phyloP scores from a whole-genome alignment of 2,113 vertebrate genomes.

The Syrrhaptes paradoxus region DNA sequence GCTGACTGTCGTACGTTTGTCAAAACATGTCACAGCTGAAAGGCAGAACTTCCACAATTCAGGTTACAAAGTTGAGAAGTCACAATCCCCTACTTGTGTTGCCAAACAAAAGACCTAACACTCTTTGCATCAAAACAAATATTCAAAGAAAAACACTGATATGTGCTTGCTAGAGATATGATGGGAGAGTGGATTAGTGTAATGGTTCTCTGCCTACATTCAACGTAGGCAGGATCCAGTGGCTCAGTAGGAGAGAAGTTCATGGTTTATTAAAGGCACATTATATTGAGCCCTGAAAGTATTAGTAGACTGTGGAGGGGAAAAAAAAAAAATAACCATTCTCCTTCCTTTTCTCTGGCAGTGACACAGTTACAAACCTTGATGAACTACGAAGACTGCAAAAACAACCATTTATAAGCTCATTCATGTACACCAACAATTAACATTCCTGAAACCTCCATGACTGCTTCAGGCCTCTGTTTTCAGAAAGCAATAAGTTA shows the following conservation, averaged over 20 bases:
- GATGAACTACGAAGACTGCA: constrained; percentile 49
- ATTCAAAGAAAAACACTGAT: constrained; percentile 67
- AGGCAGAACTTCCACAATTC: constrained; percentile 46
- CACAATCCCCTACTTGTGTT: constrained; percentile 9
- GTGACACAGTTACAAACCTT: constrained; percentile 24
- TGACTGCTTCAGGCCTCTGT: constrained; percentile 27
- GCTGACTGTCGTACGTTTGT: neutral
- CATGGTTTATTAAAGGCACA: constrained; percentile 70
- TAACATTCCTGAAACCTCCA: constrained; percentile 47
- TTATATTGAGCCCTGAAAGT: constrained; percentile 60
- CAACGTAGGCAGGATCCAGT: constrained; percentile 56
- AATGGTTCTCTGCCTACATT: constrained; percentile 68
- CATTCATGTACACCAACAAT: constrained; percentile 52
- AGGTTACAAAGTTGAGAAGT: constrained; percentile 48
- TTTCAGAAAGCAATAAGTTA: constrained; percentile 33
- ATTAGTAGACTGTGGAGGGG: constrained; percentile 33
- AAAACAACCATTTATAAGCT: constrained; percentile 57
- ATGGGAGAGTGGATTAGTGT: constrained; percentile 69
- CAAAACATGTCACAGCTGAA: neutral
- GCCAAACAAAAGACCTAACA: constrained; percentile 57
- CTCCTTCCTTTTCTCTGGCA: constrained; percentile 28
- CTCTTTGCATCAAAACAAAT: constrained; percentile 67
- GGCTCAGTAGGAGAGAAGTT: constrained; percentile 63
- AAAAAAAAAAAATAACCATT: neutral
- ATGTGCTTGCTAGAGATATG: constrained; percentile 77